A percentile compares a stretch with the other conserved stretches of the same genome.
phyloP scores from a whole-genome alignment of 1,140 invertebrate genomes.

The Diabrotica undecimpunctata region DNA sequence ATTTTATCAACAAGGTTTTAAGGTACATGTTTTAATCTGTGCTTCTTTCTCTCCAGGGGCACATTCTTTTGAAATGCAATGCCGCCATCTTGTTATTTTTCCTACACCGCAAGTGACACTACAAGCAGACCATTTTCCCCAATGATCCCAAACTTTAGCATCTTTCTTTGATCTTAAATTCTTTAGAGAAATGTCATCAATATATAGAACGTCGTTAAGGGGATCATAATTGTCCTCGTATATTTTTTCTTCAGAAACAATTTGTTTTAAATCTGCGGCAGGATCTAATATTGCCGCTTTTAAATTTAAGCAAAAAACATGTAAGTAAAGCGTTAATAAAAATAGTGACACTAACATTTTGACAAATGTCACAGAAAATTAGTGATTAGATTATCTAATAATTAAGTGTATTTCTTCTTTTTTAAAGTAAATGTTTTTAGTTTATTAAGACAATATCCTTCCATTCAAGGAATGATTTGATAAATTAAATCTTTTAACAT shows the following conservation, averaged over 20 bases:
- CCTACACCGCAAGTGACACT: slow-evolving; percentile 51
- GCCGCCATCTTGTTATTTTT: slow-evolving; percentile 49
- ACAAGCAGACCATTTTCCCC: slow-evolving; percentile 50
- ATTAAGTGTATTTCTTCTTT: too few species aligned
- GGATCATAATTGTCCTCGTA: slow-evolving; percentile 4
- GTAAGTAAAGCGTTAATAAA: too few species aligned
- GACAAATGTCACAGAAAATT: too few species aligned
- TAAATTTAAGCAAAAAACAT: too few species aligned
- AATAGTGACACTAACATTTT: too few species aligned
- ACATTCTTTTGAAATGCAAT: slow-evolving; percentile 49
- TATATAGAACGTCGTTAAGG: slow-evolving; percentile 11
- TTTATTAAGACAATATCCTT: too few species aligned
- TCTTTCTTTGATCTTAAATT: slow-evolving; percentile 11
- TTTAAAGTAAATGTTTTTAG: too few species aligned
- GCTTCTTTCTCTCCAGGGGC: slow-evolving; percentile 51
- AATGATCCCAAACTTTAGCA: slow-evolving; percentile 18
- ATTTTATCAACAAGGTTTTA: slow-evolving; percentile 41
- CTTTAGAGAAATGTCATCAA: neutral
- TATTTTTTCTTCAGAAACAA: neutral
- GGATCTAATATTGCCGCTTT: too few species aligned
- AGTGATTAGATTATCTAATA: too few species aligned
- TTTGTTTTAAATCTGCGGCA: too few species aligned
- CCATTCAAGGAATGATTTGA: too few species aligned
- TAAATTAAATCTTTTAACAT: too few species aligned
- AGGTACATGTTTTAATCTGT: slow-evolving; percentile 51